Conservation (phyloP, 2,797 vertebrate genomes). For the Gouania willdenowi region DNA sequence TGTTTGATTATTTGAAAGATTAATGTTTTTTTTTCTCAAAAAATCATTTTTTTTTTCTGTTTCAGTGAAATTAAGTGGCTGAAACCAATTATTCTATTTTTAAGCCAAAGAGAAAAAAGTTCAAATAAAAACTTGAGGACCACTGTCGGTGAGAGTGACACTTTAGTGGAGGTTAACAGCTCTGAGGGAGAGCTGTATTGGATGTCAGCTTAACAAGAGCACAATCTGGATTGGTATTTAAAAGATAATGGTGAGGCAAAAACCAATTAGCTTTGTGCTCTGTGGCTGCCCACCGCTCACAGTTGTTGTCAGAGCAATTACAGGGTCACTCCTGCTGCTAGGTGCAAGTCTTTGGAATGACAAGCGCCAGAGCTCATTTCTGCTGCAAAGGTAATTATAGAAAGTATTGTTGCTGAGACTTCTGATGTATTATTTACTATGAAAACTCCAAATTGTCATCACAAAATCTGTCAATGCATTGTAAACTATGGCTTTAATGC, state of each 20-base stretch:
- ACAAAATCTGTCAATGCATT: too few relatives aligned
- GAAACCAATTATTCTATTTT: too few relatives aligned
- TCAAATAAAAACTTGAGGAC: conserved; percentile 31
- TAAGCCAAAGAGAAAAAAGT: too few relatives aligned
- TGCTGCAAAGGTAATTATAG: conserved; percentile 26
- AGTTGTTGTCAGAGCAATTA: conserved; percentile 54
- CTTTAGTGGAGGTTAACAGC: conserved; percentile 59
- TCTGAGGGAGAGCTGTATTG: conserved; percentile 35
- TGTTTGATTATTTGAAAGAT: too few relatives aligned
- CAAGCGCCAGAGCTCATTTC: conserved; percentile 20
- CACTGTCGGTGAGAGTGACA: conserved; percentile 24
- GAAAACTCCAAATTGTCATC: too few relatives aligned
- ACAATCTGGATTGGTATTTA: conserved; percentile 68
- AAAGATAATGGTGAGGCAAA: conserved; percentile 63
- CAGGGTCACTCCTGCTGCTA: conserved; percentile 32
- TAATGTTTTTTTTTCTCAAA: too few relatives aligned
- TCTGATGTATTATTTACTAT: too few relatives aligned
- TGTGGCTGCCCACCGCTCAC: conserved; percentile 34
- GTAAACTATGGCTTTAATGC: too few relatives aligned
- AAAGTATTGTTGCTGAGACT: conserved; percentile 7
- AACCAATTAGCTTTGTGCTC: conserved; percentile 66
- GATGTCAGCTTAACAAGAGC: conserved; percentile 41
- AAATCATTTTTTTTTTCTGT: too few relatives aligned
- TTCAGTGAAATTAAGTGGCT: neutral
- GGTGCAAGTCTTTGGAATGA: conserved; percentile 18